Evolutionary conservation across 2,797 vertebrate species (phyloP).

Genomic region (Myiotriccus ornatus): DNA sequence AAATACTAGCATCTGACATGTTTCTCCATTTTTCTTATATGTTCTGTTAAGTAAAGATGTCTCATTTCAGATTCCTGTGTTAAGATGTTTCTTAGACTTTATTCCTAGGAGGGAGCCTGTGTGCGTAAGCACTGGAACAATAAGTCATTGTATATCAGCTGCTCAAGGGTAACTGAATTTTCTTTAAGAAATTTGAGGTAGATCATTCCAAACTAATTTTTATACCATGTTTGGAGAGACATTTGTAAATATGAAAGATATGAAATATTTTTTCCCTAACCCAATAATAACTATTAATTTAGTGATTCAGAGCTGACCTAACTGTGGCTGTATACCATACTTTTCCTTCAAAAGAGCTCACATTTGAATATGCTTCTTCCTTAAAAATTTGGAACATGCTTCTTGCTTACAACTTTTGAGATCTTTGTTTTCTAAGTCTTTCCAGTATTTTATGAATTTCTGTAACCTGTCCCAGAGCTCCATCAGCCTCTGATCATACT

Average conservation of each 20-base stretch:
- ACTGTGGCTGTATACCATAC: background rate
- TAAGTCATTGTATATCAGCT: background rate
- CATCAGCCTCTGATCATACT: background rate
- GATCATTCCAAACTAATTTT: background rate
- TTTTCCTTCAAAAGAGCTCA: background rate
- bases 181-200: background rate
- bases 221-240: background rate
- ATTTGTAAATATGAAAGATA: background rate
- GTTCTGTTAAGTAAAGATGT: background rate
- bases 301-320: background rate
- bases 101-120: background rate
- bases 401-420: background rate
- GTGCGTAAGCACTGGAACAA: background rate
- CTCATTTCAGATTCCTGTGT: background rate
- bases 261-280: background rate
- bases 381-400: background rate
- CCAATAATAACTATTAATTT: background rate
- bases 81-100: background rate
- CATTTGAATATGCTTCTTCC: background rate
- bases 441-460: background rate
- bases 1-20: background rate
- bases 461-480: background rate
- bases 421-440: background rate
- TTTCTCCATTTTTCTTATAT: background rate
- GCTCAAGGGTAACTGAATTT: background rate